phyloP scores from a whole-genome alignment of 2,113 vertebrate species.

The Chinchilla lanigera region DNA sequence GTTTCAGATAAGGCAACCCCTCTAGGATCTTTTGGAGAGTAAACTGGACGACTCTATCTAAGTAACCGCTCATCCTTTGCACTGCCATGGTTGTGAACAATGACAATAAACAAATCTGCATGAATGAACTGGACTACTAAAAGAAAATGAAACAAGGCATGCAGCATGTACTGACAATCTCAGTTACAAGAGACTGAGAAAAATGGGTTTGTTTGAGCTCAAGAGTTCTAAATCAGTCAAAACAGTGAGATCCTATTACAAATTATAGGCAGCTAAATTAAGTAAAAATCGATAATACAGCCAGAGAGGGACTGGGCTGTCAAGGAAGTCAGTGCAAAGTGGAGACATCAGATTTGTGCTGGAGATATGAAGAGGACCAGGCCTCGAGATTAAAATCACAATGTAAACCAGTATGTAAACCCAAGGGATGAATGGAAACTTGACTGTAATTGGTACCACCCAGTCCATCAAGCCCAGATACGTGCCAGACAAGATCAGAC shows the following conservation, averaged over 20 bases:
- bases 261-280: not conserved
- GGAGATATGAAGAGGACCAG: not conserved
- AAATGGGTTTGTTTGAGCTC: not conserved
- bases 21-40: not conserved
- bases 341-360: not conserved
- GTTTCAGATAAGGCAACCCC: not conserved
- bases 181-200: not conserved
- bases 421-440: not conserved
- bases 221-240: not conserved
- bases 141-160: not conserved
- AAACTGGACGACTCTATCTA: not conserved
- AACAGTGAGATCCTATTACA: not conserved
- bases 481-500: not conserved
- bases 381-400: not conserved
- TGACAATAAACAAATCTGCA: not conserved
- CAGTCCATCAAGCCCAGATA: not conserved
- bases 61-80: not conserved
- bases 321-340: not conserved
- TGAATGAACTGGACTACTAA: not conserved
- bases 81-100: not conserved
- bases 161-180: not conserved
- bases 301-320: not conserved
- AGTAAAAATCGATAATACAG: not conserved
- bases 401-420: not conserved
- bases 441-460: not conserved